A percentile compares a stretch with the other conserved stretches of the same genome.
Conservation (phyloP, 2,888 invertebrate genomes). For the Eledone cirrhosa region DNA sequence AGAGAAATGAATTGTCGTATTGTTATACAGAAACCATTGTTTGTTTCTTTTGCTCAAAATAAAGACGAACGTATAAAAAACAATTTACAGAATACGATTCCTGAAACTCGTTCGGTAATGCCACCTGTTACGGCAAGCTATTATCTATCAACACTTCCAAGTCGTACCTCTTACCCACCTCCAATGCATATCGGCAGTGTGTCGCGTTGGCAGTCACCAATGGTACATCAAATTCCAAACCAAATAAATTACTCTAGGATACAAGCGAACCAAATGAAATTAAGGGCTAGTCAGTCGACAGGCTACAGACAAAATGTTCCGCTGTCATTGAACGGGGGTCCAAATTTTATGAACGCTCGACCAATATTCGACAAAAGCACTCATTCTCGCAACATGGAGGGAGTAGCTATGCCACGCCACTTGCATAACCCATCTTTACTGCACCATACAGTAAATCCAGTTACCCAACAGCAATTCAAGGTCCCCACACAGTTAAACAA, state of each 20-base stretch:
- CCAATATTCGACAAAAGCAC: background rate
- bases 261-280: background rate
- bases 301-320: background rate
- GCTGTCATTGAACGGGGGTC: background rate
- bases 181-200: background rate
- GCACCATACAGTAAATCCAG: background rate
- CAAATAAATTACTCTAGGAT: background rate
- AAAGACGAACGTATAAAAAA: constrained; percentile 93
- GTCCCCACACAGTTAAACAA: background rate
- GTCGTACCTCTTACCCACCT: background rate
- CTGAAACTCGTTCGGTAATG: background rate
- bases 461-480: background rate
- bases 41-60: constrained; percentile 96
- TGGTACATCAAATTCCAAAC: constrained; percentile 13
- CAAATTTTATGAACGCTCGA: background rate
- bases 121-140: background rate
- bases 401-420: background rate
- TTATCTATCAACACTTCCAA: background rate
- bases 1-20: constrained; percentile 74
- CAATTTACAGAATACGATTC: background rate
- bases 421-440: background rate
- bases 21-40: constrained; percentile 92
- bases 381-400: background rate
- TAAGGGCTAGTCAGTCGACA: background rate
- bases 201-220: background rate